A percentile compares a stretch with the other conserved stretches of the same genome.
phyloP scores from a whole-genome alignment of 2,113 vertebrate species.

The Campylorhamphus procurvoides region DNA sequence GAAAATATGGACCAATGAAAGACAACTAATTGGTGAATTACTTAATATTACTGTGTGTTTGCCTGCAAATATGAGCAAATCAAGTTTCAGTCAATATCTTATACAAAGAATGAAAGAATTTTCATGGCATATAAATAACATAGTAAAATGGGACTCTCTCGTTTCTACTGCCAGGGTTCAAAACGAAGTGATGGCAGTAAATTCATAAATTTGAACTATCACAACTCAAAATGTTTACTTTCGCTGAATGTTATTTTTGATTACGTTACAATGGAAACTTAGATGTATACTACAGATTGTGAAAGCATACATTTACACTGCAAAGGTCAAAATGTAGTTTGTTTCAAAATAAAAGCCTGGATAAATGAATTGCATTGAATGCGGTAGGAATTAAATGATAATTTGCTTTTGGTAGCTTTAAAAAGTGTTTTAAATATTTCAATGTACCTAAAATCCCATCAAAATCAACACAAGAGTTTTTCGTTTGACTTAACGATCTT shows the following conservation, averaged over 20 bases:
- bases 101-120: neutral
- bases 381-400: neutral
- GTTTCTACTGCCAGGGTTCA: neutral
- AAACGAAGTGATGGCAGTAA: neutral
- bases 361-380: neutral
- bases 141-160: neutral
- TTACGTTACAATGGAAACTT: neutral
- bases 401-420: neutral
- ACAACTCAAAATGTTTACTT: neutral
- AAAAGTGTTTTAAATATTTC: neutral
- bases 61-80: neutral
- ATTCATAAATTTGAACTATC: neutral
- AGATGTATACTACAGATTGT: neutral
- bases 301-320: neutral
- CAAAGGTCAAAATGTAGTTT: neutral
- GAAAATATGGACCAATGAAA: neutral
- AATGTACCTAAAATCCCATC: neutral
- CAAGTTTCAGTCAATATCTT: neutral
- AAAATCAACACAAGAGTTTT: neutral
- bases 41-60: neutral
- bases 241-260: neutral
- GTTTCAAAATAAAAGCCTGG: neutral
- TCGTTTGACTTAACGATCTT: neutral
- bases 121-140: neutral
- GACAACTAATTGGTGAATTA: neutral